Evolutionary conservation across 2,797 vertebrate species (phyloP).

Genomic region (Sebastiscus albofasciatus): DNA sequence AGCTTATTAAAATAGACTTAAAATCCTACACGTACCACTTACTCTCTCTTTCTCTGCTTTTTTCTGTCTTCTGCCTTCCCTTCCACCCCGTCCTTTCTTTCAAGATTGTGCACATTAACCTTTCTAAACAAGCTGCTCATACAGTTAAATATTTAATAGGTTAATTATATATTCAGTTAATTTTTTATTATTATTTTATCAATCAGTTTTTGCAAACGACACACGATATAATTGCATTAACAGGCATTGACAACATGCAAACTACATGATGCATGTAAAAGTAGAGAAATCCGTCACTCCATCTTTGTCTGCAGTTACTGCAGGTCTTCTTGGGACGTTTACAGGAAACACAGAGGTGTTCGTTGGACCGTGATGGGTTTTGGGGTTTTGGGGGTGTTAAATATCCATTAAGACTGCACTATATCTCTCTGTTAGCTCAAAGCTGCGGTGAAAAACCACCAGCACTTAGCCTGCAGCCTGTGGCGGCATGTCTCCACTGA

Average conservation of each 20-base stretch:
- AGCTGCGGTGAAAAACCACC: constrained; percentile 32
- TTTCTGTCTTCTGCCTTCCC: background rate
- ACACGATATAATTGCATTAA: background rate
- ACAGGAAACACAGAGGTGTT: constrained; percentile 51
- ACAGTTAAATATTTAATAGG: constrained; percentile 31
- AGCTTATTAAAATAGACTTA: constrained; percentile 9
- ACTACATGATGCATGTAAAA: background rate
- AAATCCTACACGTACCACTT: constrained; percentile 2
- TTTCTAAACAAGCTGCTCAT: background rate
- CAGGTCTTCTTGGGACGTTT: constrained; percentile 17
- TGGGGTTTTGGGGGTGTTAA: constrained; percentile 38
- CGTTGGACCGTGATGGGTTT: constrained; percentile 15
- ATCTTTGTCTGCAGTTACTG: background rate
- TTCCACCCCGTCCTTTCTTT: background rate
- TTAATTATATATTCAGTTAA: constrained; percentile 18
- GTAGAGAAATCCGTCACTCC: background rate
- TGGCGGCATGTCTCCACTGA: constrained; percentile 21
- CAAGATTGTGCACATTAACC: constrained; percentile 1
- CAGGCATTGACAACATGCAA: background rate
- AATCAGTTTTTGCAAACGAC: background rate
- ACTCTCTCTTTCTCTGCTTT: background rate
- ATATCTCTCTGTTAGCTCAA: constrained; percentile 18
- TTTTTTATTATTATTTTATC: background rate
- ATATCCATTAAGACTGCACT: constrained; percentile 54
- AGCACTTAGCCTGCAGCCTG: constrained; percentile 51